These are phyloP conservation scores for Hemicrepidius hirtus DNA, from an alignment of 2,888 invertebrate species.

Conservation along the genomic window DNA sequence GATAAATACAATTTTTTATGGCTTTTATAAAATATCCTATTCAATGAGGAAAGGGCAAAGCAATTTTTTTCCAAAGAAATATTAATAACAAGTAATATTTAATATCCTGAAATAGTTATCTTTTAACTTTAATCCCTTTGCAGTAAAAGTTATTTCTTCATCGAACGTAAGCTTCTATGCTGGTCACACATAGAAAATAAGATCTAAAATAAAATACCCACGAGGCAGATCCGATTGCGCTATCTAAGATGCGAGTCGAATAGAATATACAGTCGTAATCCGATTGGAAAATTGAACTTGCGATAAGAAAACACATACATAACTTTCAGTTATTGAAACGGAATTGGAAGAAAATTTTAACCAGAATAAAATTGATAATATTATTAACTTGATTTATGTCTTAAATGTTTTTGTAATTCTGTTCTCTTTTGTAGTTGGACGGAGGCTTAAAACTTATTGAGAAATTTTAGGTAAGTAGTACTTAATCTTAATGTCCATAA, in stretches of 20 bases:
- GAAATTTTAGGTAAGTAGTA: not conserved
- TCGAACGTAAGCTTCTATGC: not conserved
- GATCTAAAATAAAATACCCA: conserved; percentile 9
- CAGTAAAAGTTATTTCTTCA: not conserved
- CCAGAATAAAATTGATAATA: no score
- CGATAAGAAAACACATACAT: not conserved
- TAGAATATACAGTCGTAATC: not conserved
- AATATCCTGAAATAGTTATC: no score
- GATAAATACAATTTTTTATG: no score
- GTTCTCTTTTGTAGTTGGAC: not conserved
- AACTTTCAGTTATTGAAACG: no score
- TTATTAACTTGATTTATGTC: no score
- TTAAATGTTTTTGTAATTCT: no score
- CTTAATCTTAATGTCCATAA: conserved; percentile 17
- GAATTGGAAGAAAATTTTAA: no score
- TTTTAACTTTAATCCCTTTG: not conserved
- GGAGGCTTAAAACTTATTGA: not conserved
- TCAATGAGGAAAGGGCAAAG: no score
- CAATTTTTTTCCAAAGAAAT: no score
- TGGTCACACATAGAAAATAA: conserved; percentile 14
- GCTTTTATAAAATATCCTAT: no score
- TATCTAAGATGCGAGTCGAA: conserved; percentile 13
- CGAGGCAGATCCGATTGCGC: conserved; percentile 13
- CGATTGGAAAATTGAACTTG: conserved; percentile 8
- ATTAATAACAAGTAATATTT: no score